Conservation (phyloP, 2,888 invertebrate species). For the Tuta absoluta region DNA sequence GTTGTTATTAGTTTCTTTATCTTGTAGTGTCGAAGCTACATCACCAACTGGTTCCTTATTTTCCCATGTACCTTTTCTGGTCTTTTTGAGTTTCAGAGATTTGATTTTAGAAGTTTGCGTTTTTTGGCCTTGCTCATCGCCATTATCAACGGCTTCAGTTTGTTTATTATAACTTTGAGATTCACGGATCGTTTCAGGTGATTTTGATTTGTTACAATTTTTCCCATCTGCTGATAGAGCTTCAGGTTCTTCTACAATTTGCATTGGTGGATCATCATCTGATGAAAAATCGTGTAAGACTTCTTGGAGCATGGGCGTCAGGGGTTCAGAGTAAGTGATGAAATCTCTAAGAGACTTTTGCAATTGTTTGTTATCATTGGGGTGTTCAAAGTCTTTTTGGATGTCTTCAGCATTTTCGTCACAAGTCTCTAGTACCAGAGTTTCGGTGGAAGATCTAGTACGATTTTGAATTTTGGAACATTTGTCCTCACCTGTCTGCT, state of each 20-base stretch:
- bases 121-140: constrained; percentile 32
- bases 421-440: constrained; percentile 59
- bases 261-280: constrained; percentile 56
- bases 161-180: constrained; percentile 22
- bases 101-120: constrained; percentile 31
- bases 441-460: constrained; percentile 68
- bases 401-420: constrained; percentile 61
- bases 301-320: constrained; percentile 61
- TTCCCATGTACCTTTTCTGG: constrained; percentile 30
- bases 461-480: constrained; percentile 53
- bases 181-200: constrained; percentile 35
- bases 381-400: constrained; percentile 51
- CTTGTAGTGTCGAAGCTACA: constrained; percentile 3
- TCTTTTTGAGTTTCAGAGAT: constrained; percentile 32
- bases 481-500: constrained; percentile 61
- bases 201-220: constrained; percentile 27
- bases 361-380: constrained; percentile 23
- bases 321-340: constrained; percentile 61
- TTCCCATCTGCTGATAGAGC: constrained; percentile 35
- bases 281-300: constrained; percentile 64
- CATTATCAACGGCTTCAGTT: constrained; percentile 33
- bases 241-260: constrained; percentile 48
- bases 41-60: constrained; percentile 22
- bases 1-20: constrained; percentile 27
- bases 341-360: constrained; percentile 57